Conservation (phyloP, 2,113 vertebrate genomes). For the Oryzias woworae region DNA sequence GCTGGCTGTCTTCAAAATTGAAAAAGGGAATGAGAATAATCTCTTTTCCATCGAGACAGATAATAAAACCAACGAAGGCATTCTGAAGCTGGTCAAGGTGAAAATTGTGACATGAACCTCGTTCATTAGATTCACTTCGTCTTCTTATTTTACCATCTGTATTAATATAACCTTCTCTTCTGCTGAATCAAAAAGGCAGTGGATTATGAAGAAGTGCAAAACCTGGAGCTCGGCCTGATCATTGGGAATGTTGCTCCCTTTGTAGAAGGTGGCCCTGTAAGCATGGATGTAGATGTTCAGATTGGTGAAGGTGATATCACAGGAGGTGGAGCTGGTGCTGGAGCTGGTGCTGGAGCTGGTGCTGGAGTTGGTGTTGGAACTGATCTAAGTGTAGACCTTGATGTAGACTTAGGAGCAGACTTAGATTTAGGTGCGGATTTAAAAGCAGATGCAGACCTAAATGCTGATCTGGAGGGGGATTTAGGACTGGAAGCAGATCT, state of each 20-base stretch:
- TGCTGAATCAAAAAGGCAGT: conserved; percentile 68
- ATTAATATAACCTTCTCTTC: background rate
- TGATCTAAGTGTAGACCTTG: background rate
- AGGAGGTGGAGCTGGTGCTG: conserved; percentile 1
- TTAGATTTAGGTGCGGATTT: background rate
- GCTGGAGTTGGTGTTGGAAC: background rate
- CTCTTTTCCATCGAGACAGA: conserved; percentile 88
- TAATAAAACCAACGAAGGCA: conserved; percentile 86
- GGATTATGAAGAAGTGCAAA: conserved; percentile 83
- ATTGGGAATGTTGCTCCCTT: conserved; percentile 79
- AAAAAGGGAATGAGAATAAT: conserved; percentile 86
- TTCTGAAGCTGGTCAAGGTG: conserved; percentile 84
- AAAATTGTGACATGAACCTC: background rate
- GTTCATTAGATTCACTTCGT: background rate
- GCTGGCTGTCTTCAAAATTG: conserved; percentile 83
- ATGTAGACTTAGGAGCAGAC: background rate
- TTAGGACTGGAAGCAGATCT: background rate
- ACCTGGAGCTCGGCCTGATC: conserved; percentile 75
- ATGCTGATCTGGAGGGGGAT: background rate
- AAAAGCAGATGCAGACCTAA: background rate
- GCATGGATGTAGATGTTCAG: conserved; percentile 45
- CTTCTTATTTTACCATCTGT: background rate
- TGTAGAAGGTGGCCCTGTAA: conserved; percentile 5
- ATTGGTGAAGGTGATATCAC: conserved; percentile 31
- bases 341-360: background rate